phyloP scores from a whole-genome alignment of 2,888 invertebrate genomes.

The Sphecodes monilicornis region DNA sequence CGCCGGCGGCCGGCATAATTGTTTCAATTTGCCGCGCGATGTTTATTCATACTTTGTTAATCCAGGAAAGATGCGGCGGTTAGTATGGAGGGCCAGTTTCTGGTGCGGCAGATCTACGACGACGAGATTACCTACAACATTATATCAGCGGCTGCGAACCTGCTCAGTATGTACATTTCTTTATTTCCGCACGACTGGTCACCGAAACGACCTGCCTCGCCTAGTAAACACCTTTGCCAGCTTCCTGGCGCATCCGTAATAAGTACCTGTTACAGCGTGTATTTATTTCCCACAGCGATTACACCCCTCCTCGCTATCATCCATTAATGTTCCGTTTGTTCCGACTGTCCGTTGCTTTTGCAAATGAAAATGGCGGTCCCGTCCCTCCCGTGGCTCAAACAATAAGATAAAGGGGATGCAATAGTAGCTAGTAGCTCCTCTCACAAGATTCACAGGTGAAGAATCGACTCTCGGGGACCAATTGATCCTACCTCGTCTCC shows the following conservation, averaged over 20 bases:
- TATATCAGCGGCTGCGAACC: slow-evolving; percentile 95
- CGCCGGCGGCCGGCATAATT: not conserved
- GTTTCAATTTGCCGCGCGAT: not conserved
- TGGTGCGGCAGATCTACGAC: slow-evolving; percentile 97
- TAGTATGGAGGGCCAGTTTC: slow-evolving; percentile 97
- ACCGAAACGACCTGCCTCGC: not conserved
- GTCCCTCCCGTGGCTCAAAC: not conserved
- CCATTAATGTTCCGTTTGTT: not conserved
- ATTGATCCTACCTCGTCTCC: not conserved
- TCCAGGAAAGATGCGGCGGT: slow-evolving; percentile 96
- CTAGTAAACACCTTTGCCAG: not conserved
- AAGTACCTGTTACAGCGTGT: not conserved
- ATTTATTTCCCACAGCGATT: too few species aligned
- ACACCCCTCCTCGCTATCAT: not conserved
- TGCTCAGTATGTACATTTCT: slow-evolving; percentile 90
- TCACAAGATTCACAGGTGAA: not conserved
- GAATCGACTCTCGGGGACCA: slow-evolving; percentile 1
- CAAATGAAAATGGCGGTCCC: not conserved
- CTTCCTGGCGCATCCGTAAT: not conserved
- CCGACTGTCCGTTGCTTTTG: not conserved
- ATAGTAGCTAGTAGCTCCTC: slow-evolving; percentile 1
- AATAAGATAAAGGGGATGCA: slow-evolving; percentile 8
- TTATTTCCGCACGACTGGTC: not conserved
- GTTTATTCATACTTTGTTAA: slow-evolving; percentile 61
- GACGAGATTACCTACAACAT: slow-evolving; percentile 98